These are phyloP conservation scores for Gobius niger DNA, from an alignment of 2,113 vertebrate species.

Conservation along the genomic window DNA sequence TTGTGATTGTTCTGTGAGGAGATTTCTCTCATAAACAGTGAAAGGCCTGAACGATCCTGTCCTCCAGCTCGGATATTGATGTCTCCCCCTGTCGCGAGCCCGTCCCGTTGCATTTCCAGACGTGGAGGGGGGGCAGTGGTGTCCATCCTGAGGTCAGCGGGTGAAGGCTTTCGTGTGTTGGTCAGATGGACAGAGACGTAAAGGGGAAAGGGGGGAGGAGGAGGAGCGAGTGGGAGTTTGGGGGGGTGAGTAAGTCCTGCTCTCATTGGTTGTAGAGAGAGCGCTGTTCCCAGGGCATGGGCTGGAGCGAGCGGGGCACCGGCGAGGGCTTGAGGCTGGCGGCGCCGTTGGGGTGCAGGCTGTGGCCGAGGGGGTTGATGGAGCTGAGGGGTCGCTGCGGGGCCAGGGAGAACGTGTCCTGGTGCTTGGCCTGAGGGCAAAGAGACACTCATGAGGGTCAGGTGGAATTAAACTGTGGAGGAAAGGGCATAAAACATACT, in stretches of 20 bases:
- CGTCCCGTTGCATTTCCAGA: constrained; percentile 23
- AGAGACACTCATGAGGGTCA: background rate
- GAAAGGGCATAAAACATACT: background rate
- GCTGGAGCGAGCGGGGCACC: constrained; percentile 71
- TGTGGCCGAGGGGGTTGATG: constrained; percentile 74
- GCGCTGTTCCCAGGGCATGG: constrained; percentile 76
- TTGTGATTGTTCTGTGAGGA: too few relatives aligned
- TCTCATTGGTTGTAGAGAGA: constrained; percentile 76
- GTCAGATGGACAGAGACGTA: background rate
- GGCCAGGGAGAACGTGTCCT: constrained; percentile 73
- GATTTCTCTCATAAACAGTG: too few relatives aligned
- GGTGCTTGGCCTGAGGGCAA: constrained; percentile 61
- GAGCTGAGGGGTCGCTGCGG: constrained; percentile 71
- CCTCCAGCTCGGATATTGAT: too few relatives aligned
- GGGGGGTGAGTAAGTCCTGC: background rate
- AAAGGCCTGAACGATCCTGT: too few relatives aligned
- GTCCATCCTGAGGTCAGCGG: constrained; percentile 23
- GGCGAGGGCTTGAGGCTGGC: constrained; percentile 73
- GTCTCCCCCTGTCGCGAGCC: too few relatives aligned
- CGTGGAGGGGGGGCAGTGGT: constrained; percentile 16
- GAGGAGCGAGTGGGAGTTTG: background rate
- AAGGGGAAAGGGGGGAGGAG: background rate
- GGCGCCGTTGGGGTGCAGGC: constrained; percentile 71
- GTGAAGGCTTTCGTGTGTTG: background rate
- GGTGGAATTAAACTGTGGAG: too few relatives aligned